These are phyloP conservation scores for Onthophagus taurus DNA, from an alignment of 1,140 invertebrate species.

Conservation along the genomic window DNA sequence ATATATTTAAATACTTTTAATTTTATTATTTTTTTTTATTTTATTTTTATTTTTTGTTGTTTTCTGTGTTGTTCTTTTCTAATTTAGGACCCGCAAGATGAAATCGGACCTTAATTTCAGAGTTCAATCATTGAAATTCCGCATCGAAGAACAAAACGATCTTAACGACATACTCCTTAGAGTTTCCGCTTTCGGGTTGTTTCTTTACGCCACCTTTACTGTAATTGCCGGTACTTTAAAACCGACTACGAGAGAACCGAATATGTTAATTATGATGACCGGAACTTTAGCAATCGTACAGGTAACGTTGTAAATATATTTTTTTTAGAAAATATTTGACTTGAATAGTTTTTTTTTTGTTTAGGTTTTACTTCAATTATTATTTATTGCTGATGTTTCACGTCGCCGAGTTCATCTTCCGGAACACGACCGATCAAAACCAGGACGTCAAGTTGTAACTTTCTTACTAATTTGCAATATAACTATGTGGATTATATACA, in stretches of 20 bases:
- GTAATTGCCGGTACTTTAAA: conserved; percentile 81
- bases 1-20: conserved; percentile 7
- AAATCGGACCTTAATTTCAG: conserved; percentile 43
- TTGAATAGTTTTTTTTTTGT: conserved; percentile 18
- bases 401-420: conserved; percentile 80
- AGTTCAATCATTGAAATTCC: conserved; percentile 80
- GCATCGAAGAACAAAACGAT: conserved; percentile 76
- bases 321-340: background rate
- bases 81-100: conserved; percentile 23
- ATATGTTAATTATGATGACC: conserved; percentile 82
- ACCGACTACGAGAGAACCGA: conserved; percentile 74
- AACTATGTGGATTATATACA: conserved; percentile 92
- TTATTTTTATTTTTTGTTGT: conserved; percentile 24
- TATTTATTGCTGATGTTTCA: conserved; percentile 92
- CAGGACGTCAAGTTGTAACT: conserved; percentile 89
- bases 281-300: conserved; percentile 76
- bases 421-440: conserved; percentile 86
- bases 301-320: conserved; percentile 37
- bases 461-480: conserved; percentile 92
- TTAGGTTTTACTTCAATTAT: conserved; percentile 79
- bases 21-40: conserved; percentile 15
- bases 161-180: conserved; percentile 83
- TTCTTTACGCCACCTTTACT: conserved; percentile 86
- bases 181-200: conserved; percentile 84
- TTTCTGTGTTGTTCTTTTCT: conserved; percentile 12